Evolutionary conservation across 2,113 vertebrate genomes (phyloP), one percentile per base, ranked within the genome.

Genomic region (Anhinga anhinga): DNA sequence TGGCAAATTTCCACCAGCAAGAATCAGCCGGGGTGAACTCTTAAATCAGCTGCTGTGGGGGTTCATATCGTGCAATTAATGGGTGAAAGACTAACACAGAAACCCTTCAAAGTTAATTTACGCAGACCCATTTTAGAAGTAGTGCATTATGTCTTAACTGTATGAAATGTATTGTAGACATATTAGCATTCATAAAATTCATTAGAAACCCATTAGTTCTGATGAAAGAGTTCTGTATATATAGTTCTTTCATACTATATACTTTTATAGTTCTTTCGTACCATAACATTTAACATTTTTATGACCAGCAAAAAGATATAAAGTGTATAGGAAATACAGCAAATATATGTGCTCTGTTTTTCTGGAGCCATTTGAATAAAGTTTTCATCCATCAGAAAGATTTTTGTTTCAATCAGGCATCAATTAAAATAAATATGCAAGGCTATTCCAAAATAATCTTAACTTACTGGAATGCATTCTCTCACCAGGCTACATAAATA

Each of bases 1-100:
- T 96, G 96, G 97, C 91, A 97, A 96, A 93, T 95, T 93, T 96
- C 93, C 93, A 95, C 70, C 59, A 55, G 82, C 62, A 36, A 71
- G 63, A 65, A 87, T 83, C 80, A 82, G 79, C 69, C 17, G 4
- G 70, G 85, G 65, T 77, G 93, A 96, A 73, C 76, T 89, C 87
- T 52, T 40, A 52, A 88, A 94, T 96, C 76, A 97, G 76, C 67
- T 93, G 95, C 85, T 87, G 13, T 8, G 70, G 59, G 81, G 80
- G 32, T 86, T 84, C 55, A 20, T 78, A 62, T 69, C 17, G 11
- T 86, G 79, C 52, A 95, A 76, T 91, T 95, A 94, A 90, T 40
- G 87, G 76, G 72, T 90, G 96, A 85, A 93, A 95, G 94, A 74
- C 55, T 50, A 78, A 47, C 17, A 83, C 32, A 55, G 69, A 40